Base-by-base conservation (phyloP, 2,888 invertebrate species). In the Drosophila anomelani region DNA sequence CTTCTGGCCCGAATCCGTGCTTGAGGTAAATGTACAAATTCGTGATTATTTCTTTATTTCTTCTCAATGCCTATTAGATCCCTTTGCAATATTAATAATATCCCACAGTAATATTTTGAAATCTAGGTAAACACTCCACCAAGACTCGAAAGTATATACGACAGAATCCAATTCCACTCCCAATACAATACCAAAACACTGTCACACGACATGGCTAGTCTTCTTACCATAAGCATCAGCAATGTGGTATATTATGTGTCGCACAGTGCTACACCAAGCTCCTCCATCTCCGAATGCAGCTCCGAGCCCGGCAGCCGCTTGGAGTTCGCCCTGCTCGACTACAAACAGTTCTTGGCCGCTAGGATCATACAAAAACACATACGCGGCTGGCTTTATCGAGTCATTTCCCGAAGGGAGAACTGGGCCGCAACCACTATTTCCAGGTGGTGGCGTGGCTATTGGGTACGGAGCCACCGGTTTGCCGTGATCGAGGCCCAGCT, bases 271-370 rank as follows among this genome's bases (percentile, higher is more conserved):
- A 17, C 12, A 41, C 20, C 12, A 43, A 20, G 6, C 1, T 20
- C 17, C 2, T 4, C 5, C 44, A 4, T 10, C 20, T 23, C 44
- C 15, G 44, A 23, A 6, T 23, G 23, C 44, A 15, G 44, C 1
- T 8, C 6, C n/a, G 3, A n/a, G 1, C n/a, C n/a, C 12, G 4
- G 4, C 7, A 15, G 15, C 2, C 15, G 15, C 10, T 5, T 68
- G 15, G 7, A 54, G n/a, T 0, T 6, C 0, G 34, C 20, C 8
- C 23, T 76, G 8, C n/a, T 74, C 1, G 74, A 74, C 0, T 66
- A 73, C 56, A 66, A 61, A 4, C 66, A 56, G 29, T 74, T 73
- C 34, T 61, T 56, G 47, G 60, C 74, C 0, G 73, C 74, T 5
- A 60, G 74, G 10, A 29, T n/a, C 1, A 56, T 74, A 1, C 74